Evolutionary conservation across 2,113 vertebrate species (phyloP), one percentile per base, ranked within the genome.

Genomic region (Charina bottae): DNA sequence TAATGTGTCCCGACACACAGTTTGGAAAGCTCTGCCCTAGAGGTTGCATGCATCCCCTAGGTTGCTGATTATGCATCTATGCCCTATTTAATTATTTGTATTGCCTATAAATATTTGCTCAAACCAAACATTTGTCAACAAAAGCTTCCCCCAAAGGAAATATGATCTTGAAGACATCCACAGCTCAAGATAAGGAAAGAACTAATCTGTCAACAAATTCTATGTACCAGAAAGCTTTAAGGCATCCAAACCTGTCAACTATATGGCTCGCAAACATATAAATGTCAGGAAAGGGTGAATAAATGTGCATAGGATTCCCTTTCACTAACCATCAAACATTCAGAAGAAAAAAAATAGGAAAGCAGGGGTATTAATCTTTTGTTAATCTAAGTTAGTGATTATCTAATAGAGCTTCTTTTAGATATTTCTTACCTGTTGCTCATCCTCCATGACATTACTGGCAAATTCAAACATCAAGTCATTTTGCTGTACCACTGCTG

Each of bases 401-500:
- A 55, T 93, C 4, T 24, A 95, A 92, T n/a, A 28, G 0, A n/a
- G 6, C 26, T 92, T 93, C 56, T 62, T 93, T 84, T 58, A 55
- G 58, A 3, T 0, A 0, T 85, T 53, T 87, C 97, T 90, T 98
- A 98, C 99, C 98, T 99, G 98, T 90, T 98, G 98, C 93, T 98
- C 97, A 95, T 98, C 97, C 96, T 97, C 98, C 95, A 99, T 98
- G 96, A 98, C 98, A 97, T 98, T 98, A 96, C 98, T 99, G 96
- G 98, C 98, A 96, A 98, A 99, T 93, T 99, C 98, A 98, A 99
- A 99, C 92, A 98, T 97, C 28, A 99, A 97, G 89, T 99, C 99
- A 96, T 98, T 98, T 97, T 99, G 98, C 96, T 98, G 98, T 90
- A 98, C 98, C 93, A 97, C 97, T 95, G 98, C 97, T 96, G 98